Conservation (phyloP, 92 coral and sea anemone species). For the Galaxea fascicularis region DNA sequence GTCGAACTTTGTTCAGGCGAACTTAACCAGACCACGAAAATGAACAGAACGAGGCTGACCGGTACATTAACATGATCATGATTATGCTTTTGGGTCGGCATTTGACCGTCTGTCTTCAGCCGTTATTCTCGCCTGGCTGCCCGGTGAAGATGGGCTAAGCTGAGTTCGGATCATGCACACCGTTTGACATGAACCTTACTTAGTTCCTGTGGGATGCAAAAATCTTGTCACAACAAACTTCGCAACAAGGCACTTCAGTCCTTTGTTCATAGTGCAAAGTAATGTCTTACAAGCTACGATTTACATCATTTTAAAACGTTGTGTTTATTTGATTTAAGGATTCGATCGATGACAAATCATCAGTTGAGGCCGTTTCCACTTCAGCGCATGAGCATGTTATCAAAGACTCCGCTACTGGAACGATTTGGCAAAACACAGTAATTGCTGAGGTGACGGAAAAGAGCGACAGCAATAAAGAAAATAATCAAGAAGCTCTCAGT, state of each 20-base stretch:
- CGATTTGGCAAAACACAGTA: conserved; percentile 14
- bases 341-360: background rate
- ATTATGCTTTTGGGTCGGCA: too few species aligned
- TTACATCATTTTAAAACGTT: background rate
- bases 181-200: too few species aligned
- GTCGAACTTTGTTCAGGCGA: too few species aligned
- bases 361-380: background rate
- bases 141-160: too few species aligned
- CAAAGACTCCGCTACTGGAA: background rate
- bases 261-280: background rate
- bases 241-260: too few species aligned
- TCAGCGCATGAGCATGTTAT: background rate
- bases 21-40: background rate
- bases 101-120: too few species aligned
- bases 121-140: too few species aligned
- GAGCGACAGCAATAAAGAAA: background rate
- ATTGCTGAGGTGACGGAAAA: background rate
- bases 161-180: too few species aligned
- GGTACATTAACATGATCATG: too few species aligned
- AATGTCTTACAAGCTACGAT: background rate
- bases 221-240: too few species aligned
- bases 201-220: too few species aligned
- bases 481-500: background rate
- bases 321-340: background rate
- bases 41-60: background rate